Conservation (phyloP, 2,888 invertebrate species). For the Torymus aiolomorphi region DNA sequence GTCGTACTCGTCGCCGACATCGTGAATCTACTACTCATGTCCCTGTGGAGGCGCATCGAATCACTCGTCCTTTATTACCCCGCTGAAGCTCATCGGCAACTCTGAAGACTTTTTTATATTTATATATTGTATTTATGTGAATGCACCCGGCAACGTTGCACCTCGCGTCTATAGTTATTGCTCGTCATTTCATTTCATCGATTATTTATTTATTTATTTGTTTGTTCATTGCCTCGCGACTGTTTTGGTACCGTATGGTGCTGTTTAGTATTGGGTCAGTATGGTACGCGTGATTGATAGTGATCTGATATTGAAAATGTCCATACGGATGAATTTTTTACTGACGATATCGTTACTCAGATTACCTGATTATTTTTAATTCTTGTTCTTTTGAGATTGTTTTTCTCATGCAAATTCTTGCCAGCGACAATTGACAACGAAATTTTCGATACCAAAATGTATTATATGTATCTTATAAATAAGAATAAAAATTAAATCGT, state of each 20-base stretch:
- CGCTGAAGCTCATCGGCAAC: conserved; percentile 1
- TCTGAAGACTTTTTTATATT: conserved; percentile 4
- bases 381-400: not conserved
- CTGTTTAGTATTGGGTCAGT: conserved; percentile 8
- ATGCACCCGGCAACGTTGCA: not conserved
- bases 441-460: not conserved
- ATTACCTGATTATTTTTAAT: conserved; percentile 24
- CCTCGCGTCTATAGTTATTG: conserved; percentile 5
- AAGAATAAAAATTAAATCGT: not conserved
- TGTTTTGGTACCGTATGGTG: not conserved
- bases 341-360: conserved; percentile 6
- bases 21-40: not conserved
- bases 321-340: not conserved
- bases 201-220: conserved; percentile 39
- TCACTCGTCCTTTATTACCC: no score
- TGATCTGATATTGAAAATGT: not conserved
- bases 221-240: conserved; percentile 5
- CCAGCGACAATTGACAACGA: conserved; percentile 13
- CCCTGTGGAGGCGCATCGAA: no score
- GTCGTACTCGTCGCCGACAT: not conserved
- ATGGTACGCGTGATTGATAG: not conserved
- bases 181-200: not conserved
- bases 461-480: conserved; percentile 1
- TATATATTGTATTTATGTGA: conserved; percentile 15
- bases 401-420: conserved; percentile 15